phyloP scores from a whole-genome alignment of 2,797 vertebrate species.

The Salmo trutta region DNA sequence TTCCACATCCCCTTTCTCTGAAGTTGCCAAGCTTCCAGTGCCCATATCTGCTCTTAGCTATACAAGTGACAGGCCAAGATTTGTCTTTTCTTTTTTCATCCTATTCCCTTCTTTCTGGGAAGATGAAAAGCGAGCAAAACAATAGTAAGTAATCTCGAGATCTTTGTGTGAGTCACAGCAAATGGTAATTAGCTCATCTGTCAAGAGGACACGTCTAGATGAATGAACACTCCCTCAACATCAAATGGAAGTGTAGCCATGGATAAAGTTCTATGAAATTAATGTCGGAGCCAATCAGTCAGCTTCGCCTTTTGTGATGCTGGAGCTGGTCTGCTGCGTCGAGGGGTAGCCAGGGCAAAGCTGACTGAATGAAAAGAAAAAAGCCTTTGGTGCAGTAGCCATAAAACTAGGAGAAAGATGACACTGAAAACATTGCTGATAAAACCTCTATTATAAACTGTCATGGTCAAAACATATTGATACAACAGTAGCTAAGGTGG shows the following conservation, averaged over 20 bases:
- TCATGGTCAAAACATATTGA: background rate
- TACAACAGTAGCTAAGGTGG: no score
- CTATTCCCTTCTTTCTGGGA: background rate
- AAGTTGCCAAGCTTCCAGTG: no score
- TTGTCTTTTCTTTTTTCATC: background rate
- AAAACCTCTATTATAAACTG: no score
- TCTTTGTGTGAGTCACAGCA: conserved; percentile 42
- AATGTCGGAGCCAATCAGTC: conserved; percentile 59
- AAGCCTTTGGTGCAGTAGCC: conserved; percentile 36
- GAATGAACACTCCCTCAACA: conserved; percentile 40
- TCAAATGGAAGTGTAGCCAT: conserved; percentile 56
- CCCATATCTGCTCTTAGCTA: no score
- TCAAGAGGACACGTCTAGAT: conserved; percentile 47
- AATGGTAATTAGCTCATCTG: conserved; percentile 59
- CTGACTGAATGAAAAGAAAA: background rate
- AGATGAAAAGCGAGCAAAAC: background rate
- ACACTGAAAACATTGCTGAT: conserved; percentile 57
- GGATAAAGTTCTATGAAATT: conserved; percentile 56
- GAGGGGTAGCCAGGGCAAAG: background rate
- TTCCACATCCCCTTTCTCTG: no score
- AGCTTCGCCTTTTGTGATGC: conserved; percentile 28
- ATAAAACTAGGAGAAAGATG: conserved; percentile 53
- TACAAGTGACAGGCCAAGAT: background rate
- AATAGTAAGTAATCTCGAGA: conserved; percentile 31
- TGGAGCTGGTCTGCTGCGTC: conserved; percentile 6